A percentile compares a stretch with the other conserved stretches of the same genome.
phyloP scores from a whole-genome alignment of 1,140 invertebrate genomes.

The Megalopta genalis region DNA sequence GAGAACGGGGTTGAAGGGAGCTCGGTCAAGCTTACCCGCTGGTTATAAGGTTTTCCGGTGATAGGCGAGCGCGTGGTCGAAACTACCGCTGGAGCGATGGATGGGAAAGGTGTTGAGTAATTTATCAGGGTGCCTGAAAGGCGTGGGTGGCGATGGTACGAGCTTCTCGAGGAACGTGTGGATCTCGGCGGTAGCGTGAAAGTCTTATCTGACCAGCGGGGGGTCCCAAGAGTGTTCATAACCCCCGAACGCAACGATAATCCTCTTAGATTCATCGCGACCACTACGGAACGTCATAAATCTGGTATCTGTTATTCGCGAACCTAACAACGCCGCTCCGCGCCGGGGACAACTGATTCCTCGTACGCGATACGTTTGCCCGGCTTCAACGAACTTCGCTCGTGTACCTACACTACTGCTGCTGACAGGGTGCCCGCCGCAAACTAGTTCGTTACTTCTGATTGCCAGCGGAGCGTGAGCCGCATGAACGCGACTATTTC shows the following conservation, averaged over 20 bases:
- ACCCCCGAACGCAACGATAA: slow-evolving; percentile 39
- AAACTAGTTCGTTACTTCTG: slow-evolving; percentile 2
- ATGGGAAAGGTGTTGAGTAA: slow-evolving; percentile 68
- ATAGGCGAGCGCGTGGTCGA: slow-evolving; percentile 40
- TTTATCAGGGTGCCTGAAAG: slow-evolving; percentile 71
- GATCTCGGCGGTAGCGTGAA: slow-evolving; percentile 55
- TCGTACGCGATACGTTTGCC: slow-evolving; percentile 1
- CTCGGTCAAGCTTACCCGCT: slow-evolving; percentile 30
- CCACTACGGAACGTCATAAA: slow-evolving; percentile 41
- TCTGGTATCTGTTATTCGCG: slow-evolving; percentile 32
- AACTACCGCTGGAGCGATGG: slow-evolving; percentile 48
- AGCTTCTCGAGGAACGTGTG: slow-evolving; percentile 42
- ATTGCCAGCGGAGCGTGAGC: neutral
- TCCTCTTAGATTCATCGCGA: slow-evolving; percentile 38
- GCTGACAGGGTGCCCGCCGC: neutral
- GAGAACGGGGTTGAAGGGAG: slow-evolving; percentile 29
- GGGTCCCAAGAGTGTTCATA: slow-evolving; percentile 62
- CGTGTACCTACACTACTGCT: neutral
- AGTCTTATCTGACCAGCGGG: slow-evolving; percentile 66
- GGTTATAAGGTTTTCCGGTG: slow-evolving; percentile 53
- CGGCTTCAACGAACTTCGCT: neutral
- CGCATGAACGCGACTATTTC: neutral
- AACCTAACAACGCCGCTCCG: neutral
- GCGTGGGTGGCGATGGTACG: slow-evolving; percentile 55
- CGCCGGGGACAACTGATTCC: slow-evolving; percentile 12